Evolutionary conservation across 2,797 vertebrate genomes (phyloP).

Genomic region (Rhinophrynus dorsalis): DNA sequence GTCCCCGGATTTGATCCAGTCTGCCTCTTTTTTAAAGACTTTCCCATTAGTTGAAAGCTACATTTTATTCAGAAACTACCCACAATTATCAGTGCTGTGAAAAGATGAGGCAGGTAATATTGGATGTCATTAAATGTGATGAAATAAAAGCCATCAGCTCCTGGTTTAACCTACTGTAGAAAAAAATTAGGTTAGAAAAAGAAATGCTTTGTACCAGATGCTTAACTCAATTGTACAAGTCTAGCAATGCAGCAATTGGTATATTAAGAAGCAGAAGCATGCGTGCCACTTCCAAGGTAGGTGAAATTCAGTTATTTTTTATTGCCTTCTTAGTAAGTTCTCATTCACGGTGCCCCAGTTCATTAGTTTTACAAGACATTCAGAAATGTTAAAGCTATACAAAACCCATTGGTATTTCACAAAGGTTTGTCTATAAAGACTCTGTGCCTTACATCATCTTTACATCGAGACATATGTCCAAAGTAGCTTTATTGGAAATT

Average conservation of each 20-base stretch:
- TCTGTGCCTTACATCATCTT: neutral
- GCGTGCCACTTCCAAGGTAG: neutral
- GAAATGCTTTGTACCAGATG: conserved; percentile 37
- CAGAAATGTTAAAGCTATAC: conserved; percentile 38
- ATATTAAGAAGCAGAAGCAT: conserved; percentile 24
- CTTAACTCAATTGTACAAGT: conserved; percentile 26
- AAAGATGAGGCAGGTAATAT: conserved; percentile 31
- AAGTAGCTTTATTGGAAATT: too few relatives aligned
- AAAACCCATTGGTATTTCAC: conserved; percentile 32
- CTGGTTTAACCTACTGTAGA: conserved; percentile 25
- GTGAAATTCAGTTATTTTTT: conserved; percentile 37
- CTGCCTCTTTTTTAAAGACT: conserved; percentile 33
- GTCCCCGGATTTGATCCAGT: too few relatives aligned
- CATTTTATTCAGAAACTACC: conserved; percentile 29
- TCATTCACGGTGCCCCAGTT: conserved; percentile 19
- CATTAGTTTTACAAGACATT: conserved; percentile 33
- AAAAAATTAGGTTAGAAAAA: conserved; percentile 33
- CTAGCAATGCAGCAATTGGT: conserved; percentile 25
- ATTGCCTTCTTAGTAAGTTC: conserved; percentile 32
- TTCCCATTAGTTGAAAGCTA: conserved; percentile 26
- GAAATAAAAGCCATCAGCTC: conserved; percentile 24
- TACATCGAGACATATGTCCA: neutral
- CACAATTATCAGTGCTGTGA: conserved; percentile 31
- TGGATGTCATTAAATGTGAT: conserved; percentile 28
- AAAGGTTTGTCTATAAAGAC: neutral